Evolutionary conservation across 2,113 vertebrate species (phyloP).

Genomic region (Trochalopteron elliotii): DNA sequence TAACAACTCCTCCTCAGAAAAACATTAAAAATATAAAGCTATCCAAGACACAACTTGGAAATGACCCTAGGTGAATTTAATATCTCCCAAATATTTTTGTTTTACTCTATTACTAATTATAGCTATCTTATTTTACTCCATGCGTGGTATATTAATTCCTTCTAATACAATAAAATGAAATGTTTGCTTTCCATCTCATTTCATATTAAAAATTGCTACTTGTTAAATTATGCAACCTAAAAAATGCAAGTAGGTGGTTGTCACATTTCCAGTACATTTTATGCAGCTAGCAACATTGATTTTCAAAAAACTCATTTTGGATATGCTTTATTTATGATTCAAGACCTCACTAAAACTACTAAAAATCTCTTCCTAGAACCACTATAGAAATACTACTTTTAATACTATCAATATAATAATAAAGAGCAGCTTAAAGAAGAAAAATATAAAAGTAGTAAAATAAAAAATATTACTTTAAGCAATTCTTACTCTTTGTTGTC

Average conservation of each 20-base stretch:
- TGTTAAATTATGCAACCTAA: not conserved
- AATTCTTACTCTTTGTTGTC: conserved; percentile 77
- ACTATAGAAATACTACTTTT: not conserved
- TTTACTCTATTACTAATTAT: not conserved
- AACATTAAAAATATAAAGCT: conserved; percentile 4
- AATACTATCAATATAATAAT: not conserved
- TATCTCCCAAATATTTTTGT: not conserved
- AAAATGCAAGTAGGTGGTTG: not conserved
- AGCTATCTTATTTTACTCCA: not conserved
- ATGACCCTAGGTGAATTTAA: not conserved
- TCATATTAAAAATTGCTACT: not conserved
- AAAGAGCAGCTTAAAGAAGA: not conserved
- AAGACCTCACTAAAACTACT: not conserved
- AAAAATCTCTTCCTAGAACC: not conserved
- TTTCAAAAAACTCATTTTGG: not conserved
- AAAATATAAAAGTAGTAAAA: not conserved
- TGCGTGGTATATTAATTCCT: not conserved
- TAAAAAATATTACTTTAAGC: conserved; percentile 43
- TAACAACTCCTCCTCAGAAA: conserved; percentile 34
- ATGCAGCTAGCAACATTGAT: not conserved
- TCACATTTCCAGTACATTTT: not conserved
- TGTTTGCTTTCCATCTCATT: not conserved
- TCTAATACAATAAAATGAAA: not conserved
- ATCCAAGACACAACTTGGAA: not conserved
- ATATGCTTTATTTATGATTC: not conserved